Base-by-base conservation (phyloP, 1,140 invertebrate genomes). In the Leptonema lineaticorne region DNA sequence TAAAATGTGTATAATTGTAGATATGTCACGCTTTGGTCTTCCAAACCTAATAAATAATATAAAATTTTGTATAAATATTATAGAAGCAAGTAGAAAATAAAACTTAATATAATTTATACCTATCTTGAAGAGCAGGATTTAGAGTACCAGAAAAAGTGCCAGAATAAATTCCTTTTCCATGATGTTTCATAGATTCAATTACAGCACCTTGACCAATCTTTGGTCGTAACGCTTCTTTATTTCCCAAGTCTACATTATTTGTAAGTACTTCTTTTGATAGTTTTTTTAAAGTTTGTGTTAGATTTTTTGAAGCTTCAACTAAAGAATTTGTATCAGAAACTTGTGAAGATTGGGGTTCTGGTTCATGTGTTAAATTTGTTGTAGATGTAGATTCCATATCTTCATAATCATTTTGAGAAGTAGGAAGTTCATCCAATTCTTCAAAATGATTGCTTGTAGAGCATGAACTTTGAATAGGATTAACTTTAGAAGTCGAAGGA, bases 1-100 rank as follows among this genome's bases (percentile, higher is more conserved):
- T 22, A 97, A 82, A 78, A 97, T 97, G 78, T 97, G 94, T 66
- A 97, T 94, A 60, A 97, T 96, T 14, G 95, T 97, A 57, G 90
- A 93, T 65, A 97, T 95, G 79, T 96, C 93, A 16, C 93, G 86
- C 74, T 94, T 93, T 8, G 95, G 95, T 71, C 92, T 87, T 0
- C 95, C 95, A 77, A 90, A 89, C 76, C 81, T 82, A 41, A 14
- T 28, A 63, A 27, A 63, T 16, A 64, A 41, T 50, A 64, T 6
- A 27, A 14, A 50, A 18, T 53, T 22, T 11, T 16, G 20, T 6
- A 16, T 53, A 6, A 53, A 18, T 53, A 26, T 16, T 30, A 18
- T 27, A 58, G 8, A 58, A 28, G 20, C 24, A 28, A 22, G 24
- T 48, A 20, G 45, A 16, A 16, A 48, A 16, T 6, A 48, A 56